These are phyloP conservation scores for Theocolax elegans DNA, from an alignment of 1,140 invertebrate species.

Conservation along the genomic window DNA sequence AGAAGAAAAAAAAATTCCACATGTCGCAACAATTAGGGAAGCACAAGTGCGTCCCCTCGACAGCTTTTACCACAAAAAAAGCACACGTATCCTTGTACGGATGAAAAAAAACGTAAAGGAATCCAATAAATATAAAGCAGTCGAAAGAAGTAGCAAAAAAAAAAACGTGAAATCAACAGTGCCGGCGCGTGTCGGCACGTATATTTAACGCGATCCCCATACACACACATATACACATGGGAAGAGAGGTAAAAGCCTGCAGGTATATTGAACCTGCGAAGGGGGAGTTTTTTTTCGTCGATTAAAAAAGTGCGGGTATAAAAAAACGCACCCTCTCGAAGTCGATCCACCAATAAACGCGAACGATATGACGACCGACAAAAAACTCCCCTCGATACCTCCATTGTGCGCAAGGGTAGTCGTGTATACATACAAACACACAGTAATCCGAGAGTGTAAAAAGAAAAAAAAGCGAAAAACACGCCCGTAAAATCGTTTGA, in stretches of 20 bases:
- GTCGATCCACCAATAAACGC: neutral
- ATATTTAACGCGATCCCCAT: neutral
- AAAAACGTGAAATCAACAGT: constrained; percentile 2
- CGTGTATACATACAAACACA: no score
- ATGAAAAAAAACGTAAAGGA: constrained; percentile 9
- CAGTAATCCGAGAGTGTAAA: constrained; percentile 13
- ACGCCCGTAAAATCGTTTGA: neutral
- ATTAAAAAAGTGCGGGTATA: constrained; percentile 16
- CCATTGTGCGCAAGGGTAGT: constrained; percentile 32
- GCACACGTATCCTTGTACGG: neutral
- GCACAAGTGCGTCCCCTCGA: neutral
- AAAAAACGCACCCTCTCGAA: constrained; percentile 10
- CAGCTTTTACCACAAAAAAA: neutral
- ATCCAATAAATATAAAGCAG: neutral
- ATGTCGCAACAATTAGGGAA: neutral
- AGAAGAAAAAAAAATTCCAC: neutral
- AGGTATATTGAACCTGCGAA: no score
- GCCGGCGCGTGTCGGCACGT: neutral
- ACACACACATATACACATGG: neutral
- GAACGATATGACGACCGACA: constrained; percentile 38
- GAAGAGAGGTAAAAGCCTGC: no score
- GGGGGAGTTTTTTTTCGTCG: constrained; percentile 43
- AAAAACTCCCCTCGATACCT: constrained; percentile 51
- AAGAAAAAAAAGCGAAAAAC: constrained; percentile 20
- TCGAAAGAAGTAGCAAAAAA: neutral